Conservation (phyloP, 2,797 vertebrate genomes). For the Percopsis omiscomaycus region DNA sequence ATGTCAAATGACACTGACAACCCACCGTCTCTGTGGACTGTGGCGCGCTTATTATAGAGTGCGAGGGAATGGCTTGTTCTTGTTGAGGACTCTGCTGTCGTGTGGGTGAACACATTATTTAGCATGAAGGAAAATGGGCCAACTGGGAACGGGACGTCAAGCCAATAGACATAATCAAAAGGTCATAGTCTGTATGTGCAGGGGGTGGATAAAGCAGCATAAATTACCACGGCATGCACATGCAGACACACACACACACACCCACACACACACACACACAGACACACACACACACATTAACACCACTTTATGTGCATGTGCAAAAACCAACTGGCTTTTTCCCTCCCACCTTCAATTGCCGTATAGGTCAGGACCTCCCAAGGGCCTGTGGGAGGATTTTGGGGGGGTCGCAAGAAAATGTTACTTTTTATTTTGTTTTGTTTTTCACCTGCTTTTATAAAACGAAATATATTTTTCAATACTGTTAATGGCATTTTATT, state of each 20-base stretch:
- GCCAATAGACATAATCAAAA: conserved; percentile 55
- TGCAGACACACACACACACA: conserved; percentile 13
- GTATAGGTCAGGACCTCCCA: no score
- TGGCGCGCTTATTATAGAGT: conserved; percentile 26
- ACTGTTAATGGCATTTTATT: no score
- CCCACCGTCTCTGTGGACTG: conserved; percentile 10
- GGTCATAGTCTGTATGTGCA: conserved; percentile 41
- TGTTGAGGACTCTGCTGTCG: conserved; percentile 39
- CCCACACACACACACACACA: conserved; percentile 22
- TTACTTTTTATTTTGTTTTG: no score
- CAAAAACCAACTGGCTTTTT: no score
- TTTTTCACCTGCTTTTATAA: no score
- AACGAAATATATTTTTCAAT: no score
- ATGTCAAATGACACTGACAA: conserved; percentile 1
- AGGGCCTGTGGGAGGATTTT: no score
- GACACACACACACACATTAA: conserved; percentile 2
- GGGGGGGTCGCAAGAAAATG: no score
- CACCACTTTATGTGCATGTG: background rate
- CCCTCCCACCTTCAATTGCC: no score
- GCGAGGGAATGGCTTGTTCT: conserved; percentile 22
- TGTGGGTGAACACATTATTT: conserved; percentile 54
- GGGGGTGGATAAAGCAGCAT: conserved; percentile 39
- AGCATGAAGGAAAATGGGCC: conserved; percentile 47
- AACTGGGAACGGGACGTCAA: conserved; percentile 40
- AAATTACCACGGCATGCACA: conserved; percentile 44